phyloP scores from a whole-genome alignment of 2,797 vertebrate genomes.

The Poeciliopsis turneri region DNA sequence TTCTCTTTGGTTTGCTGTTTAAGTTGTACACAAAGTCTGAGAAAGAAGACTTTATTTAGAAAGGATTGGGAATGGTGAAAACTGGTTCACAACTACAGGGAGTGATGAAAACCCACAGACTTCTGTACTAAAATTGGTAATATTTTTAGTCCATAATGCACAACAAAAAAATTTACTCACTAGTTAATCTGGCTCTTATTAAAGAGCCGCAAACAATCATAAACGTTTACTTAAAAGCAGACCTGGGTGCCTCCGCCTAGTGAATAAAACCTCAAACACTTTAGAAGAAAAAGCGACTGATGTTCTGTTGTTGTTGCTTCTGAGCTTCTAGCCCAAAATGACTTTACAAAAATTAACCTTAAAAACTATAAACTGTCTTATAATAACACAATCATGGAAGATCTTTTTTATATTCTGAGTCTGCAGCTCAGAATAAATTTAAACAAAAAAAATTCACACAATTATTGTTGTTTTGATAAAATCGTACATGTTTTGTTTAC shows the following conservation, averaged over 20 bases:
- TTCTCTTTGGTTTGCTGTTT: neutral
- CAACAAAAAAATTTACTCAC: no score
- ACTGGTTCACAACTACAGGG: no score
- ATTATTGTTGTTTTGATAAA: neutral
- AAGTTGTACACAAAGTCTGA: neutral
- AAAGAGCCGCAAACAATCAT: no score
- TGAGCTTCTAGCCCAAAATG: no score
- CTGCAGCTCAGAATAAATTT: no score
- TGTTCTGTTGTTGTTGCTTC: no score
- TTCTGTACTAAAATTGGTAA: neutral
- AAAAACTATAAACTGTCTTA: neutral
- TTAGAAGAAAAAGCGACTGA: no score
- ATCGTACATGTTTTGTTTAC: neutral
- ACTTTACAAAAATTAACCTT: no score
- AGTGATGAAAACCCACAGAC: neutral
- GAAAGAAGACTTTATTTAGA: neutral
- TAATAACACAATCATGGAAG: neutral
- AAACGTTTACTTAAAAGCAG: no score
- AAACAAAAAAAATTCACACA: neutral
- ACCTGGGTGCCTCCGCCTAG: no score
- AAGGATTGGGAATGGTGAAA: neutral
- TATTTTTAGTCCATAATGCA: neutral
- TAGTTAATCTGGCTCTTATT: no score
- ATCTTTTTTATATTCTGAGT: neutral
- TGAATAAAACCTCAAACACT: no score